These are phyloP conservation scores for Phataginus tricuspis DNA, from an alignment of 2,797 vertebrate genomes.

Conservation along the genomic window DNA sequence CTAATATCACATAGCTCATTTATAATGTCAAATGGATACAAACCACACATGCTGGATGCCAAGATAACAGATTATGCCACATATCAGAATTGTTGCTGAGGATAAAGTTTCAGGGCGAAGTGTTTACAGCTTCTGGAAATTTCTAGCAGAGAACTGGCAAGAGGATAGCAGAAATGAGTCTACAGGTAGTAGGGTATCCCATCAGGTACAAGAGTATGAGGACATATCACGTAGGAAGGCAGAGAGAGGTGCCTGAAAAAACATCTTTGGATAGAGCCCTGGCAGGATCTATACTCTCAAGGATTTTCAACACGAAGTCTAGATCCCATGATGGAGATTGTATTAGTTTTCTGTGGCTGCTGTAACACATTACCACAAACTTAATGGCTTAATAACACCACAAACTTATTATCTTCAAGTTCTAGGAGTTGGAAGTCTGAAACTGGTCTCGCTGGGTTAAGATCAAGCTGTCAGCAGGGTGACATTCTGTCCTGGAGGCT, in stretches of 20 bases:
- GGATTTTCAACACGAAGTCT: conserved; percentile 13
- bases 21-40: background rate
- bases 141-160: conserved; percentile 41
- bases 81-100: conserved; percentile 2
- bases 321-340: background rate
- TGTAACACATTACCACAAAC: background rate
- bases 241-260: background rate
- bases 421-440: background rate
- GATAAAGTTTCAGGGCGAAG: background rate
- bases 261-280: background rate
- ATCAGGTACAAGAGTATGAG: background rate
- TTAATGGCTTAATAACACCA: background rate
- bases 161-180: conserved; percentile 35
- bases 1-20: background rate
- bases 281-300: background rate
- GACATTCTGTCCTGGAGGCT: background rate
- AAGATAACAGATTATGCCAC: background rate
- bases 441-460: background rate
- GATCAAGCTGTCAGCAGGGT: background rate
- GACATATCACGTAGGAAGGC: background rate
- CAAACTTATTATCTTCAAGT: background rate
- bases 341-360: background rate
- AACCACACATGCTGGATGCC: background rate
- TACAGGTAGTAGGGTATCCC: background rate
- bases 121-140: conserved; percentile 2